phyloP scores from a whole-genome alignment of 2,888 invertebrate species.

The Perizoma flavofasciatum region DNA sequence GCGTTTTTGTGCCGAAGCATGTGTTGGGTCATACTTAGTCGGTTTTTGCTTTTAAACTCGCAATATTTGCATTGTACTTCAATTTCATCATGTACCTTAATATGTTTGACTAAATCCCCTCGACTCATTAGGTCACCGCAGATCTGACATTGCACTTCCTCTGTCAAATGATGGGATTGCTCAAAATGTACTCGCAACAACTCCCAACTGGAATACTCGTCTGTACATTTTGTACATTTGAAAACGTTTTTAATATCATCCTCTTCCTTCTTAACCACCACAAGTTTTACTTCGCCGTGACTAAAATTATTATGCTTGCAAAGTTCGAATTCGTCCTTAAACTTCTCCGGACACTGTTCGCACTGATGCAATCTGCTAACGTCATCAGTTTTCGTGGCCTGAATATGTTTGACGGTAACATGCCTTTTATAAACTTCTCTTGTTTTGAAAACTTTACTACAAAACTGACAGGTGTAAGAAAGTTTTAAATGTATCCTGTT shows the following conservation, averaged over 20 bases:
- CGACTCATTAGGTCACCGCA: slow-evolving; percentile 65
- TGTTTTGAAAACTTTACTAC: slow-evolving; percentile 68
- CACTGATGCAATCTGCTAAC: slow-evolving; percentile 56
- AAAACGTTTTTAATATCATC: slow-evolving; percentile 56
- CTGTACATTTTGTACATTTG: slow-evolving; percentile 70
- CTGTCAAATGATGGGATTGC: slow-evolving; percentile 56
- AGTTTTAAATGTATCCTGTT: slow-evolving; percentile 72
- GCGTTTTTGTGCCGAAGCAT: slow-evolving; percentile 71
- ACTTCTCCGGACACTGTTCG: slow-evolving; percentile 63
- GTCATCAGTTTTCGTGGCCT: slow-evolving; percentile 32
- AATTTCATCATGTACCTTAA: slow-evolving; percentile 52
- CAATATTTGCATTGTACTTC: slow-evolving; percentile 66
- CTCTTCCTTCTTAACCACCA: slow-evolving; percentile 52
- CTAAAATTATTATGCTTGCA: slow-evolving; percentile 63
- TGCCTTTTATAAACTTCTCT: slow-evolving; percentile 73
- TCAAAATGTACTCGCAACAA: slow-evolving; percentile 64
- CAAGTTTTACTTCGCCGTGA: slow-evolving; percentile 45
- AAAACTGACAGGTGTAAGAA: slow-evolving; percentile 67
- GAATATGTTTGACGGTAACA: slow-evolving; percentile 65
- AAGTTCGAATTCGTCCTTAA: slow-evolving; percentile 68
- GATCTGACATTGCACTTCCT: slow-evolving; percentile 69
- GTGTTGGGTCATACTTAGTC: slow-evolving; percentile 71
- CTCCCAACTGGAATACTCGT: slow-evolving; percentile 60
- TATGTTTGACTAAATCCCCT: slow-evolving; percentile 64
- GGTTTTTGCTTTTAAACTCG: slow-evolving; percentile 63